Base-by-base conservation (phyloP, 2,888 invertebrate genomes). In the Sarcophaga caerulescens region DNA sequence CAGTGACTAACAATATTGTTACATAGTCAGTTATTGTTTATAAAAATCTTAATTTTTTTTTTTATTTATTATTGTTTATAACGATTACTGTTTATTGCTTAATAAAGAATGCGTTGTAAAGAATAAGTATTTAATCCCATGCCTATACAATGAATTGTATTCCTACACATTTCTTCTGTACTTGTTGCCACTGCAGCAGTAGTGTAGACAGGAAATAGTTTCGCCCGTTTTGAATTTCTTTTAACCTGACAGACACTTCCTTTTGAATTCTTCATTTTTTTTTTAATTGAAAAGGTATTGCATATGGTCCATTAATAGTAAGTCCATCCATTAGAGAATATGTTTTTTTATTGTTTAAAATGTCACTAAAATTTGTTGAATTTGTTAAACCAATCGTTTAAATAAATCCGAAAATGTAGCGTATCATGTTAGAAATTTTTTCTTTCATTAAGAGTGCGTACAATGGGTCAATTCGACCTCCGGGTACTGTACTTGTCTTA, bases 81-180 rank as follows among this genome's bases (percentile, higher is more conserved):
- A 10, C 8, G 35, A 35, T 35, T 35, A 35, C 8, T 35, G 35
- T 35, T 74, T 83, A 81, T 85, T 77, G 73, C 83, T 76, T 68
- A 82, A 85, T 76, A 73, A 85, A 77, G 35, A 35, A 35, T 35
- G 10, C 8, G 10, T 0, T 0, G 2, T 1, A 83, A 76, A 76
- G 45, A 76, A 85, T 76, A 83, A 81, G 80, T 81, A 69, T 83
- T 83, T 85, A 85, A 85, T 81, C 85, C 85, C 77, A 35, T 10
- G 35, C 35, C 35, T 85, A 83, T 81, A 70, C 71, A 71, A 35
- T 12, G 2, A 12, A 65, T 44, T 59, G 25, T 70, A 23, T 66
- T 65, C 35, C 35, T 35, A 35, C 35, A 35, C 35, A 6, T 35
- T 35, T 35, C 12, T 47, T 11, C 17, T 4, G 11, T n/a, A 21